Percentiles rank a stretch among this genome's conserved stretches.
Conservation (phyloP, 1,140 invertebrate genomes). For the Cecropterus lyciades region DNA sequence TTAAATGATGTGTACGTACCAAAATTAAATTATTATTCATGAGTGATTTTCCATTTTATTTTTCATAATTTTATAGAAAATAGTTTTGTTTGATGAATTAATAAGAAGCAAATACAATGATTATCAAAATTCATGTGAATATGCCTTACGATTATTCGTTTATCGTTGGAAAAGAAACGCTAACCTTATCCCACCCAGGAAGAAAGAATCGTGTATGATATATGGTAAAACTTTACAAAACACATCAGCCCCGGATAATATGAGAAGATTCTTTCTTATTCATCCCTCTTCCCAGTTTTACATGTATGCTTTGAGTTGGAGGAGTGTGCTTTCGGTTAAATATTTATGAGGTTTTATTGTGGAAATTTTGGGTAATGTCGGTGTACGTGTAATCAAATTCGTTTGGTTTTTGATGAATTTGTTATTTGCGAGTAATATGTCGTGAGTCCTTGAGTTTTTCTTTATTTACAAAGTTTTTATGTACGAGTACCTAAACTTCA, state of each 20-base stretch:
- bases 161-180: neutral
- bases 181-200: neutral
- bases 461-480: too few species aligned
- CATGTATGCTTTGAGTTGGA: constrained; percentile 27
- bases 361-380: constrained; percentile 13
- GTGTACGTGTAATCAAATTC: constrained; percentile 20
- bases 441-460: too few species aligned
- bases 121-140: too few species aligned
- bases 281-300: constrained; percentile 23
- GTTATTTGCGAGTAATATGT: neutral
- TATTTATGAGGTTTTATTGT: constrained; percentile 35
- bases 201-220: constrained; percentile 33
- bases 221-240: constrained; percentile 38
- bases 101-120: too few species aligned
- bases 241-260: constrained; percentile 36
- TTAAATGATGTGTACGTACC: too few species aligned
- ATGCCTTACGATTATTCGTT: too few species aligned
- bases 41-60: too few species aligned
- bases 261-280: constrained; percentile 36
- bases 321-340: constrained; percentile 24
- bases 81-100: too few species aligned
- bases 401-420: constrained; percentile 9
- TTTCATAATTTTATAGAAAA: too few species aligned
- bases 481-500: too few species aligned
- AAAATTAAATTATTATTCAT: too few species aligned